Conservation (phyloP, 2,113 vertebrate genomes). For the Melanerpes aurifrons region DNA sequence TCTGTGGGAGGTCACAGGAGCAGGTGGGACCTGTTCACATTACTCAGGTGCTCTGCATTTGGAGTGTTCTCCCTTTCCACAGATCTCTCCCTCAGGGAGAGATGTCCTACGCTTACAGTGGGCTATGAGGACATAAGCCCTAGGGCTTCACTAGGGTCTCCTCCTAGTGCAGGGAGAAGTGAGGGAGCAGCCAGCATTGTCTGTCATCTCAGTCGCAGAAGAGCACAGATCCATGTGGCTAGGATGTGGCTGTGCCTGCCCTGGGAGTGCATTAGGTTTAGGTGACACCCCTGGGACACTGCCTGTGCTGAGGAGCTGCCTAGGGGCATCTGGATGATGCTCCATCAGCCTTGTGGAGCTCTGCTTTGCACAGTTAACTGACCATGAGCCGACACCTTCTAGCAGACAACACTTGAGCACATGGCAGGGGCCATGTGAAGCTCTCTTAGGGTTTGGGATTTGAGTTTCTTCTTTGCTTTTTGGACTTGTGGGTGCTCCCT, state of each 20-base stretch:
- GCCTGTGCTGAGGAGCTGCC: not conserved
- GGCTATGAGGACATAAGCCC: not conserved
- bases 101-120: fast-evolving
- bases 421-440: fast-evolving
- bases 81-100: not conserved
- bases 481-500: not conserved
- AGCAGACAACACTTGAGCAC: not conserved
- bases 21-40: fast-evolving
- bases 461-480: not conserved
- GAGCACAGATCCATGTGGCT: not conserved
- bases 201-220: not conserved
- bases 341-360: not conserved
- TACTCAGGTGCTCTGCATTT: not conserved
- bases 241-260: not conserved
- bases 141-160: not conserved
- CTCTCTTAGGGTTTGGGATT: not conserved
- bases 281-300: fast-evolving
- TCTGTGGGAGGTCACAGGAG: not conserved
- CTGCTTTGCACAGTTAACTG: not conserved
- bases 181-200: not conserved
- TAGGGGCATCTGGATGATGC: not conserved
- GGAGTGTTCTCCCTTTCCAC: not conserved
- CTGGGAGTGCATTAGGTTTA: fast-evolving
- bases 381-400: not conserved
- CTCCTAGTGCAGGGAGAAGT: not conserved